Conservation (phyloP, 2,888 invertebrate genomes). For the Diploptera punctata region DNA sequence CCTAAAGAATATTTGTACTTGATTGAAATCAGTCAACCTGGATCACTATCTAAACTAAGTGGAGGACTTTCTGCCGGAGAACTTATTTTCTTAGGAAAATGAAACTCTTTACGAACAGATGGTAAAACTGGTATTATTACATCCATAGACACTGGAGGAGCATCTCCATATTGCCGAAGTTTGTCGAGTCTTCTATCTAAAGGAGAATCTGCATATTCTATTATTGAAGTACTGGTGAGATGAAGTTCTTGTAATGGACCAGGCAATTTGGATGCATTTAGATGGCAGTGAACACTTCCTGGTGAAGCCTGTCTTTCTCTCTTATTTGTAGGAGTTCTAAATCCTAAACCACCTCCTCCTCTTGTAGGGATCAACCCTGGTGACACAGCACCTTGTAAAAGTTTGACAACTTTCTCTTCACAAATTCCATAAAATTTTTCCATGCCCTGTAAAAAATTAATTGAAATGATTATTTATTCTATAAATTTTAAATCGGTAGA, state of each 20-base stretch:
- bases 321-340: too few relatives aligned
- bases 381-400: too few relatives aligned
- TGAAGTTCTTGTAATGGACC: not conserved
- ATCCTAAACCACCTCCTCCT: too few relatives aligned
- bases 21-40: constrained; percentile 1
- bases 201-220: not conserved
- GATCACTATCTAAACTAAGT: constrained; percentile 29
- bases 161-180: constrained; percentile 62
- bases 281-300: too few relatives aligned
- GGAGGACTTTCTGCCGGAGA: constrained; percentile 29
- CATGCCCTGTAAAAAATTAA: too few relatives aligned
- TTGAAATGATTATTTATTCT: too few relatives aligned
- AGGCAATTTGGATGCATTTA: too few relatives aligned
- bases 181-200: constrained; percentile 54
- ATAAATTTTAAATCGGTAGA: too few relatives aligned
- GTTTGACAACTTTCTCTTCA: constrained; percentile 14
- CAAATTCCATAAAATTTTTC: not conserved
- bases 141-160: constrained; percentile 62
- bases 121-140: constrained; percentile 44
- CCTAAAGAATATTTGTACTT: not conserved
- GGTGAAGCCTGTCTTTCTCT: too few relatives aligned
- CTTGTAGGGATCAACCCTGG: too few relatives aligned
- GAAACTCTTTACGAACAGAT: constrained; percentile 29
- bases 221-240: not conserved
- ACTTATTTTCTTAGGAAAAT: constrained; percentile 6